Conservation (phyloP, 92 coral and sea anemone genomes). For the Porites rus region DNA sequence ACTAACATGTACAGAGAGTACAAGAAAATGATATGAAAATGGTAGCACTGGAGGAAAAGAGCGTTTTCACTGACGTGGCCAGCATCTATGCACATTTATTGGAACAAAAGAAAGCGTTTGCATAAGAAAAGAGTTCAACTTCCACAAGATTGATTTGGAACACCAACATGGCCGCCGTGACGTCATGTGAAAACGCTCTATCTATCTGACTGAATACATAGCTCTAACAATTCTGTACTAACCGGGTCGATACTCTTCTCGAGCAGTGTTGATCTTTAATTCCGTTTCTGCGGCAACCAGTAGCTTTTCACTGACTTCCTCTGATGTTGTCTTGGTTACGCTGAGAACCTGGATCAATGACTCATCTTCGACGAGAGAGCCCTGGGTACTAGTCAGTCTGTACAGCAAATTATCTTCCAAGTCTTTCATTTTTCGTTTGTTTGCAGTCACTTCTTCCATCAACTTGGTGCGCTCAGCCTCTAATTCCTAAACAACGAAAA, state of each 20-base stretch:
- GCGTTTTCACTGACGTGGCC: no score
- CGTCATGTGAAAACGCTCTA: no score
- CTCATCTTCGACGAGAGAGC: slow-evolving; percentile 99
- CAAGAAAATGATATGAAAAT: no score
- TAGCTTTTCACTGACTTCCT: slow-evolving; percentile 98
- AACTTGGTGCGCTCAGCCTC: slow-evolving; percentile 97
- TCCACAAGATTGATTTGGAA: no score
- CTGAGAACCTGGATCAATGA: slow-evolving; percentile 97
- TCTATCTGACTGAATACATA: no score
- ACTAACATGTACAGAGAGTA: not conserved
- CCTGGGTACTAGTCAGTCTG: slow-evolving; percentile 98
- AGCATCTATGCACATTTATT: no score
- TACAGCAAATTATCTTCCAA: slow-evolving; percentile 94
- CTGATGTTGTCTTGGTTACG: slow-evolving; percentile 91
- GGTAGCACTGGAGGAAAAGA: no score
- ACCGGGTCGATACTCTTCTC: slow-evolving; percentile 99
- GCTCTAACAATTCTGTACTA: not conserved
- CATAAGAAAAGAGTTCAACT: no score
- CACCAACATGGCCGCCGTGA: no score
- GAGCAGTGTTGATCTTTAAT: slow-evolving; percentile 93
- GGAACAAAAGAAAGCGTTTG: no score
- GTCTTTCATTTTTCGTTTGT: slow-evolving; percentile 98
- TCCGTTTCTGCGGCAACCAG: slow-evolving; percentile 99
- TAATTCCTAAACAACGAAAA: slow-evolving; percentile 71
- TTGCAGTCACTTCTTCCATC: slow-evolving; percentile 99